These are phyloP conservation scores for Heloderma charlesbogerti DNA, from an alignment of 2,113 vertebrate genomes.

Conservation along the genomic window DNA sequence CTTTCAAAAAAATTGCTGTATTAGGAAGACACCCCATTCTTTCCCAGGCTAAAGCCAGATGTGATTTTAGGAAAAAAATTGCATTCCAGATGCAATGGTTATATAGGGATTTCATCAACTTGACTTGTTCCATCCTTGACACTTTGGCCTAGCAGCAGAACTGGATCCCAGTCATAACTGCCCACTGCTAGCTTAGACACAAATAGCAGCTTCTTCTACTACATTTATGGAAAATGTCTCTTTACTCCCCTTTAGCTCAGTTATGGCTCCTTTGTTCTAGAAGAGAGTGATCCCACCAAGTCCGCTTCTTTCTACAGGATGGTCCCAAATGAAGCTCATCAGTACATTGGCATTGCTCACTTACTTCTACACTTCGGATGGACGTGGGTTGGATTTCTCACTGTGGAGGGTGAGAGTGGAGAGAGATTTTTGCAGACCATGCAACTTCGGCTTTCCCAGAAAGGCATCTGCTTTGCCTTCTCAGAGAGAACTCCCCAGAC, in stretches of 20 bases:
- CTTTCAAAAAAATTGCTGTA: background rate
- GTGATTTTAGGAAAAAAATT: too few relatives aligned
- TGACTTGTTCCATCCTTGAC: background rate
- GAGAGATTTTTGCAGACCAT: background rate
- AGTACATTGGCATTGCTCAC: background rate
- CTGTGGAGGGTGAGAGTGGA: background rate
- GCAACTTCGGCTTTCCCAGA: background rate
- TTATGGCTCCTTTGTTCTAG: background rate
- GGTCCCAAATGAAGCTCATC: background rate
- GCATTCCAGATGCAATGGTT: background rate
- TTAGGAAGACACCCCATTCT: background rate
- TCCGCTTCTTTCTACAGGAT: background rate
- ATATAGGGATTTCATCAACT: background rate
- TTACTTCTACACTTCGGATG: background rate
- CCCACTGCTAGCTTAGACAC: background rate
- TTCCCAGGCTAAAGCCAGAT: background rate
- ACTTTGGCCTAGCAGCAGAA: background rate
- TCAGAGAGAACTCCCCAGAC: background rate
- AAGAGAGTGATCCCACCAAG: background rate
- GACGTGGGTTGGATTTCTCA: slow-evolving; percentile 1
- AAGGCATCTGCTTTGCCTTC: background rate
- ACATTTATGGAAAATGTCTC: background rate
- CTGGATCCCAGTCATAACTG: background rate
- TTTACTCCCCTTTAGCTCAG: background rate
- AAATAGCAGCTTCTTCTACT: background rate